Evolutionary conservation across 2,888 invertebrate species (phyloP), one percentile per base, ranked within the genome.

Genomic region (Malacosoma neustria): DNA sequence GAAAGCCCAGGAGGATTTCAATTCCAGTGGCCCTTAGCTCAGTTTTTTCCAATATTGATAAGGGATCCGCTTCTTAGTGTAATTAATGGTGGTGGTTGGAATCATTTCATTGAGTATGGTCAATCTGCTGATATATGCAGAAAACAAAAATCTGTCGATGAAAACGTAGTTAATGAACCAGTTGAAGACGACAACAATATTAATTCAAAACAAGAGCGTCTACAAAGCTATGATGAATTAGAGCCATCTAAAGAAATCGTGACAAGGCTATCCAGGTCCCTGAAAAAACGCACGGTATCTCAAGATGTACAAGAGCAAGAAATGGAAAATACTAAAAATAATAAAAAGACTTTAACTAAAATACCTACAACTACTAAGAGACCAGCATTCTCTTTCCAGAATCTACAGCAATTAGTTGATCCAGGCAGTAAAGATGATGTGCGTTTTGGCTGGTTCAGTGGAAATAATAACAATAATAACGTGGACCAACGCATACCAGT

Each of bases 81-180:
- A 35, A 61, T 74, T 38, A 73, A 72, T 43, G 77, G 86, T 22
- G 88, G 88, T 33, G 87, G 87, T 2, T 80, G 85, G 57, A 82
- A 80, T 15, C 87, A 82, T 43, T 77, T 90, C 50, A 54, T 90
- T 32, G 89, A 90, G 61, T 87, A 87, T 46, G 90, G 89, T 1
- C 89, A 89, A 49, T 73, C 54, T 34, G 88, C 88, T 30, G 88
- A 89, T 48, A 72, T 87, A 11, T 88, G 88, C 47, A 68, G 73
- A 46, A 72, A 65, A 48, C 74, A 71, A 47, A 82, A 79, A 52
- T 58, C 72, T 0, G 31, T 46, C 30, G 45, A 47, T 11, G 34
- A 39, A 32, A 42, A 46, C 32, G 40, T 40, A 7, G 38, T 43
- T 14, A 13, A 33, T 3, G 33, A 14, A 12, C 11, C 22, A 2